Percentiles rank a stretch among this genome's conserved stretches.
These are phyloP conservation scores for Nebria ingens DNA, from an alignment of 1,140 invertebrate species.

Conservation along the genomic window DNA sequence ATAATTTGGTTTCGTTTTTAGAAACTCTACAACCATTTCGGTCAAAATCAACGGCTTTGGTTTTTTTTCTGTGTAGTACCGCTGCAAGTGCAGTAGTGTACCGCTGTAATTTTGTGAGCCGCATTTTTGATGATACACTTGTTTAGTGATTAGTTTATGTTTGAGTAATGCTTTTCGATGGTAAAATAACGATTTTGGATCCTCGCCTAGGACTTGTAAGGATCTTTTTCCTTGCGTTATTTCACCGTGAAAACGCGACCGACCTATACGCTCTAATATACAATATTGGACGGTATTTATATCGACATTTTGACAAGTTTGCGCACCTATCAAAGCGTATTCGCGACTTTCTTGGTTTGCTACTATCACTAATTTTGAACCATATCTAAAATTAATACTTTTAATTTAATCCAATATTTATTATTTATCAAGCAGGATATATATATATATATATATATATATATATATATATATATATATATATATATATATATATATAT, in stretches of 20 bases:
- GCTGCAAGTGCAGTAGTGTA: slow-evolving; percentile 46
- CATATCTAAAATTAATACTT: slow-evolving; percentile 44
- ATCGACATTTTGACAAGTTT: slow-evolving; percentile 41
- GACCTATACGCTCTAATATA: slow-evolving; percentile 67
- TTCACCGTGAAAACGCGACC: slow-evolving; percentile 57
- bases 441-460: slow-evolving; percentile 11
- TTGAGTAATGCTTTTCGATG: slow-evolving; percentile 48
- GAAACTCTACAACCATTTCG: slow-evolving; percentile 43
- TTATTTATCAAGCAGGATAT: too few species aligned
- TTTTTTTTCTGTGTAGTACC: slow-evolving; percentile 49
- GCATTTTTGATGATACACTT: slow-evolving; percentile 38
- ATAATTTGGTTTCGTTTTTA: slow-evolving; percentile 42
- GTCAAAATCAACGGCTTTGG: slow-evolving; percentile 43
- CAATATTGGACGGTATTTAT: slow-evolving; percentile 53
- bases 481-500: too few species aligned
- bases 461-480: too few species aligned
- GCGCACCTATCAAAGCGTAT: slow-evolving; percentile 42
- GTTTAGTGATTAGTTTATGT: slow-evolving; percentile 52
- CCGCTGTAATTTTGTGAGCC: slow-evolving; percentile 34
- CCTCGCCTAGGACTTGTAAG: slow-evolving; percentile 40
- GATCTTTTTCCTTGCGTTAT: slow-evolving; percentile 54
- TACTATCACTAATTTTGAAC: slow-evolving; percentile 56
- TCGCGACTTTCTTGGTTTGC: slow-evolving; percentile 53
- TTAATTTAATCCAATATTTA: too few species aligned
- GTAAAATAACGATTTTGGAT: slow-evolving; percentile 57